phyloP scores from a whole-genome alignment of 2,888 invertebrate genomes.

The Drosophila phalerata region DNA sequence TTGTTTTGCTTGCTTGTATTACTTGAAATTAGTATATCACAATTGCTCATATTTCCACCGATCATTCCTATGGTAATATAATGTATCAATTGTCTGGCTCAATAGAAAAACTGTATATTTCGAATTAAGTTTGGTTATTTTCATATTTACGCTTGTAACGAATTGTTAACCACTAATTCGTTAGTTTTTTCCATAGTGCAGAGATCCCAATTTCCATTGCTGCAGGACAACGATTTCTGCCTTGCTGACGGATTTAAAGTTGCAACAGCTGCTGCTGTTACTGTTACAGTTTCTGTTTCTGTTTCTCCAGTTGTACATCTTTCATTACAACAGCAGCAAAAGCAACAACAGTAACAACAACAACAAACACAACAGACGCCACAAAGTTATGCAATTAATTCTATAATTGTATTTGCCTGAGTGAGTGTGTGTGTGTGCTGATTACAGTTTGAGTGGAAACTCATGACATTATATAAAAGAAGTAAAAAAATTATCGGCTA shows the following conservation, averaged over 20 bases:
- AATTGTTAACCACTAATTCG: background rate
- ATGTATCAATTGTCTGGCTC: background rate
- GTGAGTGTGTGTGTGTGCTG: constrained; percentile 14
- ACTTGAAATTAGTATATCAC: too few relatives aligned
- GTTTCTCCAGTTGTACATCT: background rate
- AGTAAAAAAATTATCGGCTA: background rate
- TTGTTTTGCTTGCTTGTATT: too few relatives aligned
- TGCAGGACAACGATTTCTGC: constrained; percentile 31
- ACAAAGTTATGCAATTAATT: constrained; percentile 53
- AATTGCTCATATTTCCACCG: too few relatives aligned
- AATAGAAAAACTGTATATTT: background rate
- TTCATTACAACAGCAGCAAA: constrained; percentile 19
- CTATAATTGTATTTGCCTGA: constrained; percentile 22
- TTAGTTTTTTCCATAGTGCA: background rate
- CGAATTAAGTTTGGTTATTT: background rate
- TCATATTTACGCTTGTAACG: background rate
- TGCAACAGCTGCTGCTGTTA: constrained; percentile 20
- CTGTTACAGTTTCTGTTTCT: constrained; percentile 10
- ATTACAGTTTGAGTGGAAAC: constrained; percentile 30
- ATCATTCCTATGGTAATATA: too few relatives aligned
- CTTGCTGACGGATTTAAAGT: constrained; percentile 53
- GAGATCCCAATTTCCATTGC: background rate
- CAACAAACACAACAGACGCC: constrained; percentile 20
- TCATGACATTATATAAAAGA: constrained; percentile 41
- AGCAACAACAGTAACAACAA: background rate